phyloP scores from a whole-genome alignment of 1,140 invertebrate species.

The Mizuhopecten yessoensis region DNA sequence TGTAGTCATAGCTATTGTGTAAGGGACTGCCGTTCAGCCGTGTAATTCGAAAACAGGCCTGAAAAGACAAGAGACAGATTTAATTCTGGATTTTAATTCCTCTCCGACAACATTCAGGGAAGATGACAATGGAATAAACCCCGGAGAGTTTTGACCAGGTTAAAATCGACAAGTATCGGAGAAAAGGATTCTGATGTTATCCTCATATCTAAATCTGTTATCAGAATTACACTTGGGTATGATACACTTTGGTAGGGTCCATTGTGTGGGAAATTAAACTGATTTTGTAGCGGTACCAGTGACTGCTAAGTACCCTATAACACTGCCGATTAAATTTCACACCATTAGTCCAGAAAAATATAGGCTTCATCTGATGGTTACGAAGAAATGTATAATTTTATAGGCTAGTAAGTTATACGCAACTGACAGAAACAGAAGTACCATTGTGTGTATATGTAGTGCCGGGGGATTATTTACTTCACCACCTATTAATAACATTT shows the following conservation, averaged over 20 bases:
- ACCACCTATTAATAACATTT: background rate
- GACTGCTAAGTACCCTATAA: background rate
- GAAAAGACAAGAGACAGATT: conserved; percentile 26
- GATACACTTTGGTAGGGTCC: background rate
- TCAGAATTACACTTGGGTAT: background rate
- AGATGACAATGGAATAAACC: background rate
- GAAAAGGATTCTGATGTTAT: conserved; percentile 10
- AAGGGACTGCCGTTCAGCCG: background rate
- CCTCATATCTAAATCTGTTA: background rate
- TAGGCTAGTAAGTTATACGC: background rate
- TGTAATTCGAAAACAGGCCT: background rate
- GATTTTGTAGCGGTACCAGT: background rate
- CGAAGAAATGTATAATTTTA: background rate
- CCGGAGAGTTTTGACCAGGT: background rate
- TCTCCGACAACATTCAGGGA: background rate
- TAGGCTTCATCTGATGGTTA: background rate
- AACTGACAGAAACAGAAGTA: background rate
- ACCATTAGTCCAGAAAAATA: background rate
- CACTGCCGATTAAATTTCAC: background rate
- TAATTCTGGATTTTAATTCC: conserved; percentile 3
- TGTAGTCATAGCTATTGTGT: conserved; percentile 18
- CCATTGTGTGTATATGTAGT: background rate
- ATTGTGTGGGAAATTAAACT: conserved; percentile 21
- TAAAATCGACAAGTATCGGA: background rate
- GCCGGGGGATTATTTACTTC: background rate